Percentiles rank a stretch among this genome's conserved stretches.
Conservation (phyloP, 2,888 invertebrate genomes). For the Catocala nupta region DNA sequence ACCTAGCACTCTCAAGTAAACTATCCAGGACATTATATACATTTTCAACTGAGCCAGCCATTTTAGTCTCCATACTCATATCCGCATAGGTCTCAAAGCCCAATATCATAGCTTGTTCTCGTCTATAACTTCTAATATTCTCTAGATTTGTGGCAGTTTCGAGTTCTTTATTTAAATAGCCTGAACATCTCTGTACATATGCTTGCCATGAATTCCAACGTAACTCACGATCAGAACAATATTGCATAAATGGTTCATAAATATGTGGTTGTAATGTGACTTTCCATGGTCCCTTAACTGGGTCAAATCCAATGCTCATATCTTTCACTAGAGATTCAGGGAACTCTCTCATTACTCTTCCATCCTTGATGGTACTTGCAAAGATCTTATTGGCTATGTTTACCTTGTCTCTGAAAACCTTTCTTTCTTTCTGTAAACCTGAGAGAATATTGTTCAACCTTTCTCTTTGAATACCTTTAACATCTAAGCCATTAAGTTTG, state of each 20-base stretch:
- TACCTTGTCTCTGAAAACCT: conserved; percentile 90
- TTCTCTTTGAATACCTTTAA: conserved; percentile 85
- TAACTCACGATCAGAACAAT: conserved; percentile 92
- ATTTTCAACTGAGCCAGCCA: conserved; percentile 94
- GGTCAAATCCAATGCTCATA: conserved; percentile 88
- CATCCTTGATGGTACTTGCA: conserved; percentile 89
- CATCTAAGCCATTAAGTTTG: conserved; percentile 92
- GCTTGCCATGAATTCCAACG: conserved; percentile 96
- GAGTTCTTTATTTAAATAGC: conserved; percentile 87
- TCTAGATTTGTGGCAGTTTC: conserved; percentile 92
- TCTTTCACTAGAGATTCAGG: conserved; percentile 90
- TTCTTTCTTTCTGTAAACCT: conserved; percentile 86
- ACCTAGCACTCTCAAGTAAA: conserved; percentile 90
- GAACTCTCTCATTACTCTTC: conserved; percentile 90
- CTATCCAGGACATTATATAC: conserved; percentile 90
- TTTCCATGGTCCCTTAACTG: conserved; percentile 94
- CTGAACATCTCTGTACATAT: conserved; percentile 90
- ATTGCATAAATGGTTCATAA: conserved; percentile 92
- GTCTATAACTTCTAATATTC: conserved; percentile 90
- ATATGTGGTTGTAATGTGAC: conserved; percentile 92
- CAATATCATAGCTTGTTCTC: conserved; percentile 91
- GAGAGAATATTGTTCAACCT: conserved; percentile 79
- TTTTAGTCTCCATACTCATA: conserved; percentile 97
- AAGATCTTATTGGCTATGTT: conserved; percentile 90
- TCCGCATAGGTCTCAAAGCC: conserved; percentile 94